phyloP scores from a whole-genome alignment of 2,888 invertebrate genomes.

The Drosophila robusta region DNA sequence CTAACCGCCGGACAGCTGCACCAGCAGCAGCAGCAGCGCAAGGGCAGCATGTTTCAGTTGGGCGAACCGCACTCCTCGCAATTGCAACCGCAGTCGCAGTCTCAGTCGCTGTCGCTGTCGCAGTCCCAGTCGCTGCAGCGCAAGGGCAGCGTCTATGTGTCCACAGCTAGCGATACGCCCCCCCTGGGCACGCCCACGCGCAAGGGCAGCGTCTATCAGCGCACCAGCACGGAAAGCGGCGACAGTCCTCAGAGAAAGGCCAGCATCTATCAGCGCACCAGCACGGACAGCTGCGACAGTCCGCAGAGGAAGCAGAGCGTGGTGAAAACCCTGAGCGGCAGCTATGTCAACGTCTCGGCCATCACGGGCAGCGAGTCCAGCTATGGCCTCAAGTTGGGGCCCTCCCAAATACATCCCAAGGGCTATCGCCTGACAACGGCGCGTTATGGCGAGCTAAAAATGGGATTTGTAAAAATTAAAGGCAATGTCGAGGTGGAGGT shows the following conservation, averaged over 20 bases:
- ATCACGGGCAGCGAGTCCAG: conserved; percentile 80
- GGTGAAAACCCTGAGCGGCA: conserved; percentile 66
- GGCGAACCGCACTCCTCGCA: conserved; percentile 42
- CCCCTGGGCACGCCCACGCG: conserved; percentile 60
- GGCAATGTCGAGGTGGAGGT: conserved; percentile 96
- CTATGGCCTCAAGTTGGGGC: conserved; percentile 90
- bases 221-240: conserved; percentile 48
- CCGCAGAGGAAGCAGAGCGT: conserved; percentile 77
- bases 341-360: conserved; percentile 69
- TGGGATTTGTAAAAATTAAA: conserved; percentile 95
- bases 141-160: conserved; percentile 73
- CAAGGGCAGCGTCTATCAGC: conserved; percentile 67
- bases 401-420: conserved; percentile 92
- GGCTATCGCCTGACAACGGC: conserved; percentile 89
- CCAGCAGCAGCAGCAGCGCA: conserved; percentile 59
- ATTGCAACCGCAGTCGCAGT: conserved; percentile 19
- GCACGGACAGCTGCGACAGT: conserved; percentile 38
- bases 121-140: conserved; percentile 47
- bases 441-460: conserved; percentile 92
- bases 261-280: conserved; percentile 54
- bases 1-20: conserved; percentile 38
- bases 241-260: conserved; percentile 65
- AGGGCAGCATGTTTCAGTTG: conserved; percentile 76
- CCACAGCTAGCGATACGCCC: conserved; percentile 50
- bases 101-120: conserved; percentile 13